Conservation (phyloP, 2,888 invertebrate genomes). For the Tillus elongatus region DNA sequence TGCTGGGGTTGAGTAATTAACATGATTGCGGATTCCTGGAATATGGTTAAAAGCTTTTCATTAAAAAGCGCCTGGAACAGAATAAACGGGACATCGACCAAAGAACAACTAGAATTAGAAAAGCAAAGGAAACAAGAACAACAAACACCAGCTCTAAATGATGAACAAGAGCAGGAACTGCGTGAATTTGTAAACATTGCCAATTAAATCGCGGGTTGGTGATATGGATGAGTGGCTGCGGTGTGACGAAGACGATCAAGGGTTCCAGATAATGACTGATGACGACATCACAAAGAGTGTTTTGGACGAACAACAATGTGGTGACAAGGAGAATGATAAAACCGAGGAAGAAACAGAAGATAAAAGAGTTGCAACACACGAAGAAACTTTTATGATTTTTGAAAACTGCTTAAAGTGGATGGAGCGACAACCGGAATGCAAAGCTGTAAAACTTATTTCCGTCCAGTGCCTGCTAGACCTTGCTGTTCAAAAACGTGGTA, state of each 20-base stretch:
- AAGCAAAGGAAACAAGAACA: not conserved
- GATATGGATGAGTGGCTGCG: conserved; percentile 19
- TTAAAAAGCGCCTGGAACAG: conserved; percentile 5
- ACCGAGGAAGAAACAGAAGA: no score
- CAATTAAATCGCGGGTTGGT: conserved; percentile 8
- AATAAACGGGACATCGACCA: not conserved
- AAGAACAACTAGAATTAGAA: not conserved
- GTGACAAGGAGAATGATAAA: no score
- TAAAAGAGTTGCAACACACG: no score
- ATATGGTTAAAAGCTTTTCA: conserved; percentile 1
- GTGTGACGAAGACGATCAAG: conserved; percentile 17
- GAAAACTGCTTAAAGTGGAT: conserved; percentile 3
- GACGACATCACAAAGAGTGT: conserved; percentile 15
- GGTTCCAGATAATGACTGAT: conserved; percentile 17
- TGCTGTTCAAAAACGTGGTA: not conserved
- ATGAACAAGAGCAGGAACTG: not conserved
- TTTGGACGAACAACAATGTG: no score
- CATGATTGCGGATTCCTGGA: conserved; percentile 6
- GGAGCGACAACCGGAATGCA: not conserved
- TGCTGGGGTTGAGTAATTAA: no score
- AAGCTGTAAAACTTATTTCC: not conserved
- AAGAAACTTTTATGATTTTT: no score
- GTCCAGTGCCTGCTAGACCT: not conserved
- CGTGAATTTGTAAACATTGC: not conserved
- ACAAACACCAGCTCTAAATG: not conserved